phyloP scores from a whole-genome alignment of 2,888 invertebrate species.

The Calephelis perditalis region DNA sequence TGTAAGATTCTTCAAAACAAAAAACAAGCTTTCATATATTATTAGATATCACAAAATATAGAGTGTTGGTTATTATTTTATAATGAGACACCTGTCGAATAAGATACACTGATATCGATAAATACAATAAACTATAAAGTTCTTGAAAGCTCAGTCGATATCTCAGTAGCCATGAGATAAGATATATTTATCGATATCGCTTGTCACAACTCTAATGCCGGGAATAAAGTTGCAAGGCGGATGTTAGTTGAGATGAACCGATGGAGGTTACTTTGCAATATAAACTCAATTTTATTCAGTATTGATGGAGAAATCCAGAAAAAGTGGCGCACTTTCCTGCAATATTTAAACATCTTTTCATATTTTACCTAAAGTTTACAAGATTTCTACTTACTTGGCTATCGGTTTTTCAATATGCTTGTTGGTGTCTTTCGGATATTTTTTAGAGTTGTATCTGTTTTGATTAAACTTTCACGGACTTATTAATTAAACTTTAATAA shows the following conservation, averaged over 20 bases:
- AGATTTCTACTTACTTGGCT: no score
- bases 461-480: no score
- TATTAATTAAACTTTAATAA: no score
- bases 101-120: slow-evolving; percentile 16
- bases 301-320: not conserved
- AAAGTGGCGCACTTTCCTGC: no score
- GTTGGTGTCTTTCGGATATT: no score
- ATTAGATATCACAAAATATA: no score
- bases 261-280: not conserved
- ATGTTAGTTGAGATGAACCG: slow-evolving; percentile 11
- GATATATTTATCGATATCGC: slow-evolving; percentile 41
- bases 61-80: not conserved
- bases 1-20: no score
- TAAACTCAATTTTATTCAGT: not conserved
- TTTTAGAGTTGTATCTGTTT: no score
- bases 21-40: no score
- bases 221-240: slow-evolving; percentile 33
- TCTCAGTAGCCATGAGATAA: slow-evolving; percentile 32
- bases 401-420: no score
- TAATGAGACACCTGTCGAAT: slow-evolving; percentile 16
- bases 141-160: slow-evolving; percentile 31
- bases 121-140: slow-evolving; percentile 25
- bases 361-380: no score
- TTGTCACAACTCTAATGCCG: slow-evolving; percentile 32
- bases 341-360: no score